Conservation (phyloP, 2,888 invertebrate species). For the Thymelicus lineola region DNA sequence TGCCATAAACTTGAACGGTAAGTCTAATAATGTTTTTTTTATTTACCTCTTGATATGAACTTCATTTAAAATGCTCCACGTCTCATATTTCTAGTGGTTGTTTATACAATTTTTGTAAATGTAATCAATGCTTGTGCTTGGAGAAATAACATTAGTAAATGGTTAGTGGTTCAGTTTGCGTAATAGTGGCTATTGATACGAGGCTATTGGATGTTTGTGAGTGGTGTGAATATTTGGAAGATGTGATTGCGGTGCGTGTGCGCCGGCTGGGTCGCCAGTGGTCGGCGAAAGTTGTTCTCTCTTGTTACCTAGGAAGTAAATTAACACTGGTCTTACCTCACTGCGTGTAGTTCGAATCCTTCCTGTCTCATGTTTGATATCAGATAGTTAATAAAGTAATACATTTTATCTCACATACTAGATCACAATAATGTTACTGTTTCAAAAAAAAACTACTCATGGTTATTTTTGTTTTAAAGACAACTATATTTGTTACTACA, state of each 20-base stretch:
- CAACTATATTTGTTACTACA: too few species aligned
- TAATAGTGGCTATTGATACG: slow-evolving; percentile 42
- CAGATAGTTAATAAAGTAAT: neutral
- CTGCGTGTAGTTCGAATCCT: slow-evolving; percentile 44
- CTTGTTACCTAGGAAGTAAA: slow-evolving; percentile 75
- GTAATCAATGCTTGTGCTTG: neutral
- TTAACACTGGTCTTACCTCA: slow-evolving; percentile 56
- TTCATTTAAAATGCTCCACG: neutral
- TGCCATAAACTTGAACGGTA: slow-evolving; percentile 79
- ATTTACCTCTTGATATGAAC: slow-evolving; percentile 13
- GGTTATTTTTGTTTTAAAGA: too few species aligned
- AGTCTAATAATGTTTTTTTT: slow-evolving; percentile 53
- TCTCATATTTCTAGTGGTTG: neutral
- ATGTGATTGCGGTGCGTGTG: slow-evolving; percentile 48
- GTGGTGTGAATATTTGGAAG: slow-evolving; percentile 43
- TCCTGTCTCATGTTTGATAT: slow-evolving; percentile 1
- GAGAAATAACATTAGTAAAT: neutral
- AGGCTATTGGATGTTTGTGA: slow-evolving; percentile 36
- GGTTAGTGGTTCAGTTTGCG: slow-evolving; percentile 27
- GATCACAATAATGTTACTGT: too few species aligned
- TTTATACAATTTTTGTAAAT: neutral
- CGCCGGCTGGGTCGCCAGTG: slow-evolving; percentile 48
- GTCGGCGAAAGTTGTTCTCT: slow-evolving; percentile 80
- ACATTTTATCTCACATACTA: too few species aligned
- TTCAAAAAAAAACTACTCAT: too few species aligned